Evolutionary conservation across 2,888 invertebrate genomes (phyloP).

Genomic region (Bhutanitis thaidina): DNA sequence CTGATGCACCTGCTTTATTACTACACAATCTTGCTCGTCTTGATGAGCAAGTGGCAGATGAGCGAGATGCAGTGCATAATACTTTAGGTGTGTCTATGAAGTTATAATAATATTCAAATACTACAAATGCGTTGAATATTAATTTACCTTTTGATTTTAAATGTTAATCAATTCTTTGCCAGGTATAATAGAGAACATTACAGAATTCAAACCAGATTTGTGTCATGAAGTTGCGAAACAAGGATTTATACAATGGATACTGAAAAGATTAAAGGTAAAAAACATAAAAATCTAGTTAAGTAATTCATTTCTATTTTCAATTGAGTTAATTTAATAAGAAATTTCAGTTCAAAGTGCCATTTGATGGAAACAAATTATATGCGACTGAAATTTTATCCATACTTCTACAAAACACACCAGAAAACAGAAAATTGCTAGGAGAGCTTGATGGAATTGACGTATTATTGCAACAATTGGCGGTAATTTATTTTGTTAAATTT

Average conservation of each 20-base stretch:
- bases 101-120: no score
- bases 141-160: no score
- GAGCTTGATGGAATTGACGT: constrained; percentile 98
- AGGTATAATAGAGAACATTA: constrained; percentile 96
- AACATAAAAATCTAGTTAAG: no score
- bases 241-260: constrained; percentile 94
- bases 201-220: constrained; percentile 92
- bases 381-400: constrained; percentile 98
- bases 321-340: no score
- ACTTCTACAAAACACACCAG: constrained; percentile 92
- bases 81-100: constrained; percentile 82
- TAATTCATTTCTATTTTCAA: no score
- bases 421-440: constrained; percentile 90
- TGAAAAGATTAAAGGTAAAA: constrained; percentile 89
- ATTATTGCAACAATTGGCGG: constrained; percentile 95
- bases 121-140: no score
- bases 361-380: constrained; percentile 97
- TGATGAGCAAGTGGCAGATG: constrained; percentile 95
- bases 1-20: constrained; percentile 93
- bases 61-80: constrained; percentile 97
- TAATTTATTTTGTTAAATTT: constrained; percentile 43
- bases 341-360: constrained; percentile 87
- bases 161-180: constrained; percentile 32
- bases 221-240: constrained; percentile 93
- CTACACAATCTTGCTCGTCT: constrained; percentile 96